Percentiles rank a stretch among this genome's conserved stretches.
phyloP scores from a whole-genome alignment of 2,113 vertebrate genomes.

The Mungos mungo region DNA sequence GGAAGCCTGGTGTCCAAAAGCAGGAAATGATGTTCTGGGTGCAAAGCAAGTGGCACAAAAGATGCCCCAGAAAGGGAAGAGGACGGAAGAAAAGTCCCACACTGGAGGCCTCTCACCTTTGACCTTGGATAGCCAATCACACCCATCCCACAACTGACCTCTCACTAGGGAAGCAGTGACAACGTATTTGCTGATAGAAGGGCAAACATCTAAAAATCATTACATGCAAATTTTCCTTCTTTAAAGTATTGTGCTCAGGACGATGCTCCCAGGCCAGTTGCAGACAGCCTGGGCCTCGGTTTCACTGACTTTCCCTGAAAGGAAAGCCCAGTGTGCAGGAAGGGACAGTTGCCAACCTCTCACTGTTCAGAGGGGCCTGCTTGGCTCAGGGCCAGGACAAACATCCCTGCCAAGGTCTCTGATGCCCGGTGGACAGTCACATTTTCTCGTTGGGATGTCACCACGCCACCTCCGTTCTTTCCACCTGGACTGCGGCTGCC shows the following conservation, averaged over 20 bases:
- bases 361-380: not conserved
- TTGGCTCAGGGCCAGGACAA: not conserved
- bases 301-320: not conserved
- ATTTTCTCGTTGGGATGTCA: not conserved
- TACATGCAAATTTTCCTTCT: not conserved
- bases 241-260: not conserved
- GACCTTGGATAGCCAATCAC: not conserved
- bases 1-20: not conserved
- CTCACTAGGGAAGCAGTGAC: not conserved
- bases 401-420: not conserved
- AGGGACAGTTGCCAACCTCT: not conserved
- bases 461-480: not conserved
- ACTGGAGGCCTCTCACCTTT: not conserved
- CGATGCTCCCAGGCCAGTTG: not conserved
- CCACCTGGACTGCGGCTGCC: accelerated
- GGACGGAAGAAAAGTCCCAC: not conserved
- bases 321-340: not conserved
- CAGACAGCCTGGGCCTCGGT: not conserved
- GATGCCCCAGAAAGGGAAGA: not conserved
- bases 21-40: not conserved
- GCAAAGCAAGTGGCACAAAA: not conserved
- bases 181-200: not conserved
- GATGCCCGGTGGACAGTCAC: not conserved
- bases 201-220: not conserved
- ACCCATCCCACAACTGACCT: not conserved